Evolutionary conservation across 2,797 vertebrate genomes (phyloP).

Genomic region (Cryptoblepharus egeriae): DNA sequence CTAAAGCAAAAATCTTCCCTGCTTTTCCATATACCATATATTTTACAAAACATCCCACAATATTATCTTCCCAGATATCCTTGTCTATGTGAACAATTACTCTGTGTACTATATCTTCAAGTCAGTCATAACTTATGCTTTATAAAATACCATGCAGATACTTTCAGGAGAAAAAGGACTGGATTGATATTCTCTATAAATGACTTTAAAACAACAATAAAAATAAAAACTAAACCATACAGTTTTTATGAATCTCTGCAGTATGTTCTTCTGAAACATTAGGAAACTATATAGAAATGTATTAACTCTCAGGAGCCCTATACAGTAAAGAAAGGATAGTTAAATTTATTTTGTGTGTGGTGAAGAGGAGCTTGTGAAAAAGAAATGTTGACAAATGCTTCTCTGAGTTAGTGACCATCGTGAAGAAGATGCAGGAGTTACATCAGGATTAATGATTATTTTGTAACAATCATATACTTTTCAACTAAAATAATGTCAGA

Average conservation of each 20-base stretch:
- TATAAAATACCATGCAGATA: conserved; percentile 14
- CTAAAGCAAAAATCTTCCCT: neutral
- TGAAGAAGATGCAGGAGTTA: neutral
- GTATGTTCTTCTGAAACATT: neutral
- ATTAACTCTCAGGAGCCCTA: neutral
- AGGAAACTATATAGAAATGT: neutral
- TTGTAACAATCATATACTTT: neutral
- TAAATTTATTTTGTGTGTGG: neutral
- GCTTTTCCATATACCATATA: neutral
- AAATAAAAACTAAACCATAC: neutral
- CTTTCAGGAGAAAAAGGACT: conserved; percentile 2
- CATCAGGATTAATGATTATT: neutral
- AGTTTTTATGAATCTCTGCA: neutral
- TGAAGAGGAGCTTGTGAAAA: neutral
- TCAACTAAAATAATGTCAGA: neutral
- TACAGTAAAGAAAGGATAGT: neutral
- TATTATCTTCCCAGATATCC: neutral
- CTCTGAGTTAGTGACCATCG: neutral
- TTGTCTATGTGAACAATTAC: neutral
- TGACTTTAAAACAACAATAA: neutral
- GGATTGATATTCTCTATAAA: neutral
- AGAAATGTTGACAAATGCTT: neutral
- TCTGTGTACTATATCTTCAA: neutral
- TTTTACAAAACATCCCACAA: conserved; percentile 2
- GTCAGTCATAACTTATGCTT: neutral